Percentiles rank a stretch among this genome's conserved stretches.
phyloP scores from a whole-genome alignment of 2,113 vertebrate genomes.

The Melanerpes aurifrons region DNA sequence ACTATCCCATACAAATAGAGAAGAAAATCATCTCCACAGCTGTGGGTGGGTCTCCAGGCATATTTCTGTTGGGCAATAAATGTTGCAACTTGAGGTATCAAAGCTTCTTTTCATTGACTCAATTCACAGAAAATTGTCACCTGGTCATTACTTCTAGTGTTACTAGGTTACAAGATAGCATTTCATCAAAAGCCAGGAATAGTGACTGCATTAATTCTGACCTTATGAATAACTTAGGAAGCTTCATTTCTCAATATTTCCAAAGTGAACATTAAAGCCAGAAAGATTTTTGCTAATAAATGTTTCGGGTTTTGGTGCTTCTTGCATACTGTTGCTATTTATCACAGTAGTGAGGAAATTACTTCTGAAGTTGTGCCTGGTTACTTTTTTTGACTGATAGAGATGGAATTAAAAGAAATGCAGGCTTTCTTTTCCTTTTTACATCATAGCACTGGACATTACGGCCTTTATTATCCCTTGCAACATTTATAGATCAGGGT shows the following conservation, averaged over 20 bases:
- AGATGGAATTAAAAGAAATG: background rate
- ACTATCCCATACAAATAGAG: background rate
- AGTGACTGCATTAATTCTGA: slow-evolving; percentile 51
- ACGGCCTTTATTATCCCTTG: background rate
- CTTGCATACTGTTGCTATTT: background rate
- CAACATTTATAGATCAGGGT: background rate
- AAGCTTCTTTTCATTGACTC: slow-evolving; percentile 27
- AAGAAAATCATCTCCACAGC: background rate
- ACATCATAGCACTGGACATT: background rate
- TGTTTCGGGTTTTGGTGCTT: background rate
- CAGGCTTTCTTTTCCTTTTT: background rate
- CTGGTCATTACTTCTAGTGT: slow-evolving; percentile 46
- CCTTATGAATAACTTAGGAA: slow-evolving; percentile 57
- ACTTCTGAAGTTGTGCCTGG: background rate
- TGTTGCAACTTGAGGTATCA: background rate
- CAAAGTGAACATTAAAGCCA: background rate
- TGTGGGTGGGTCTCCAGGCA: background rate
- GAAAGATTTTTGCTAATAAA: slow-evolving; percentile 25
- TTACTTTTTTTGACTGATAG: background rate
- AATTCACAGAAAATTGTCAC: slow-evolving; percentile 12
- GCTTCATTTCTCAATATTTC: slow-evolving; percentile 57
- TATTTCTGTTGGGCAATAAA: background rate
- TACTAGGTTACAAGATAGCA: slow-evolving; percentile 50
- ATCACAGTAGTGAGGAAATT: background rate
- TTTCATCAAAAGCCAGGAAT: slow-evolving; percentile 58